phyloP scores from a whole-genome alignment of 2,797 vertebrate species.

The Gymnoscopelus microlampas region DNA sequence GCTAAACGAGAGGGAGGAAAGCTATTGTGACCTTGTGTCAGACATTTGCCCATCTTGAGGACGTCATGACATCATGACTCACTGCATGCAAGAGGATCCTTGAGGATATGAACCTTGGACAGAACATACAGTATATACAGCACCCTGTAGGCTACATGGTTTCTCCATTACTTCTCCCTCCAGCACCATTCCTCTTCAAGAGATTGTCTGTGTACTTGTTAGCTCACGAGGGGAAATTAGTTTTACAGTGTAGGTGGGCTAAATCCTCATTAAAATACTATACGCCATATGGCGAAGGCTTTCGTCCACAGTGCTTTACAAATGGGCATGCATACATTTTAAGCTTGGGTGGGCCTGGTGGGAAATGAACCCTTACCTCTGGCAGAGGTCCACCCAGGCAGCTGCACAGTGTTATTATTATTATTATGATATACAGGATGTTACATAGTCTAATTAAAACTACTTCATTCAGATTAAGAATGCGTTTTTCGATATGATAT shows the following conservation, averaged over 20 bases:
- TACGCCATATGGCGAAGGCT: too few species aligned
- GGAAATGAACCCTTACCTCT: too few species aligned
- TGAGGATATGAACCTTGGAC: slow-evolving; percentile 33
- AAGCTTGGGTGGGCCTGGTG: too few species aligned
- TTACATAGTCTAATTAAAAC: too few species aligned
- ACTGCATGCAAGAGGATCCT: slow-evolving; percentile 37
- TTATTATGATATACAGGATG: too few species aligned
- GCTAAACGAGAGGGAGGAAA: slow-evolving; percentile 49
- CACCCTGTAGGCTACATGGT: slow-evolving; percentile 9
- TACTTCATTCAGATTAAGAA: too few species aligned
- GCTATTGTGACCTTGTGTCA: slow-evolving; percentile 63
- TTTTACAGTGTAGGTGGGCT: background rate
- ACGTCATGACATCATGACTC: slow-evolving; percentile 55
- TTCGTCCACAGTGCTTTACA: too few species aligned
- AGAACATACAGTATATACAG: slow-evolving; percentile 3
- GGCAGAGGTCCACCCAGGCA: too few species aligned
- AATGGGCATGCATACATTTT: too few species aligned
- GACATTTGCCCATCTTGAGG: slow-evolving; percentile 52
- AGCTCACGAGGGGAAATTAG: slow-evolving; percentile 6
- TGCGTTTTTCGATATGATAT: too few species aligned
- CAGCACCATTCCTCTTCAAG: slow-evolving; percentile 16
- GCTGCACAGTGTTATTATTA: too few species aligned
- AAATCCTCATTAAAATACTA: background rate
- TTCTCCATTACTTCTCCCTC: slow-evolving; percentile 3
- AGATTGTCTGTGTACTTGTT: slow-evolving; percentile 24